Evolutionary conservation across 2,888 invertebrate species (phyloP), one percentile per base, ranked within the genome.

Genomic region (Agrotis ipsilon): DNA sequence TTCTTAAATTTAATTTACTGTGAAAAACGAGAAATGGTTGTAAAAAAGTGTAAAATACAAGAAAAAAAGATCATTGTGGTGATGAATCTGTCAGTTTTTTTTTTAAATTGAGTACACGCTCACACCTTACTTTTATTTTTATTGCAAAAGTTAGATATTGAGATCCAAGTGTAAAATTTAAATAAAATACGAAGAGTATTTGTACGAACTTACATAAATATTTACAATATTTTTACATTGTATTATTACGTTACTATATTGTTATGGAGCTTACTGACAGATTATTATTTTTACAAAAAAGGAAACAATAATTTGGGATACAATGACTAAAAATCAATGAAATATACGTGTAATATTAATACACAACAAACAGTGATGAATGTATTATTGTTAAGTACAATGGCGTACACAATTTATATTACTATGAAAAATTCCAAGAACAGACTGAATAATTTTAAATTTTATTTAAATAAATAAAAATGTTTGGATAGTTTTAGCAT

Each of bases 161-260:
- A 82, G 78, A 82, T 82, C 75, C 27, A 51, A 70, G 58, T 70
- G 32, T 62, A 64, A 66, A 55, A 45, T 49, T 19, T 46, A 67
- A 68, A 68, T 57, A 52, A 75, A 70, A 52, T 64, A 65, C 6
- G n/a, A 49, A 57, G 51, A 74, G 32, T 59, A 63, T 55, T 54
- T 39, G 11, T 62, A 48, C 27, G 67, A 68, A 60, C 63, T 69
- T 81, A 83, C 46, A 27, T 54, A 68, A 72, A 51, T 82, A 82
- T 82, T 78, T 76, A 78, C 78, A 81, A 32, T 61, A 52, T 72
- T 83, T 74, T 63, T 72, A 72, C 81, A 81, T n/a, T 9, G 3
- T 48, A 45, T 59, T 13, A 46, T 51, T n/a, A 32, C 68, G 51
- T 52, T 57, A 5, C 43, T 59, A 55, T 4, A 67, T 54, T 24